These are phyloP conservation scores for Clarias macrocephalus DNA, from an alignment of 2,113 vertebrate species.

Conservation along the genomic window DNA sequence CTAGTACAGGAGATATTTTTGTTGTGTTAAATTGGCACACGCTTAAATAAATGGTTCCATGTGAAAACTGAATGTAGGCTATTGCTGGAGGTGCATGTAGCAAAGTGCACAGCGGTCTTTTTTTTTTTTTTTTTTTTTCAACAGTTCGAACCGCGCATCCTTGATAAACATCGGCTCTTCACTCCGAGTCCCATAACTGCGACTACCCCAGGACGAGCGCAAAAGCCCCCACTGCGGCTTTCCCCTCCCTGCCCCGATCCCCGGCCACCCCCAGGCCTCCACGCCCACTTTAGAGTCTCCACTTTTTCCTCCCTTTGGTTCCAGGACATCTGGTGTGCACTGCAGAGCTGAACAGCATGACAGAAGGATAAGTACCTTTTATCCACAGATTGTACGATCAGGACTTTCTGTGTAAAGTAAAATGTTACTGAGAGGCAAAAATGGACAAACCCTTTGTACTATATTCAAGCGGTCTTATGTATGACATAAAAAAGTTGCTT, in stretches of 20 bases:
- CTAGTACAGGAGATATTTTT: constrained; percentile 55
- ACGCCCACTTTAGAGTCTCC: constrained; percentile 82
- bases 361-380: constrained; percentile 85
- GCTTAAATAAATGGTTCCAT: constrained; percentile 58
- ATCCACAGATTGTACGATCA: constrained; percentile 92
- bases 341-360: constrained; percentile 91
- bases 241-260: constrained; percentile 6
- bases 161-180: constrained; percentile 9
- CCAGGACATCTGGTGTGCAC: constrained; percentile 89
- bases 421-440: constrained; percentile 84
- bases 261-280: constrained; percentile 46
- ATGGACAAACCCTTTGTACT: constrained; percentile 92
- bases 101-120: constrained; percentile 28
- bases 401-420: constrained; percentile 95
- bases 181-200: constrained; percentile 4
- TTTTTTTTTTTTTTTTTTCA: not conserved
- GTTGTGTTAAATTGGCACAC: constrained; percentile 53
- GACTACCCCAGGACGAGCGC: constrained; percentile 28
- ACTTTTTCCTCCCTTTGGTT: constrained; percentile 73
- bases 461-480: constrained; percentile 96
- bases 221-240: constrained; percentile 26
- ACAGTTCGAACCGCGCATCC: constrained; percentile 30
- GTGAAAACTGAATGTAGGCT: constrained; percentile 48
- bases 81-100: constrained; percentile 41
- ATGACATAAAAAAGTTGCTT: constrained; percentile 95